These are phyloP conservation scores for Drosophila stalkeri DNA, from an alignment of 2,888 invertebrate species.

Conservation along the genomic window DNA sequence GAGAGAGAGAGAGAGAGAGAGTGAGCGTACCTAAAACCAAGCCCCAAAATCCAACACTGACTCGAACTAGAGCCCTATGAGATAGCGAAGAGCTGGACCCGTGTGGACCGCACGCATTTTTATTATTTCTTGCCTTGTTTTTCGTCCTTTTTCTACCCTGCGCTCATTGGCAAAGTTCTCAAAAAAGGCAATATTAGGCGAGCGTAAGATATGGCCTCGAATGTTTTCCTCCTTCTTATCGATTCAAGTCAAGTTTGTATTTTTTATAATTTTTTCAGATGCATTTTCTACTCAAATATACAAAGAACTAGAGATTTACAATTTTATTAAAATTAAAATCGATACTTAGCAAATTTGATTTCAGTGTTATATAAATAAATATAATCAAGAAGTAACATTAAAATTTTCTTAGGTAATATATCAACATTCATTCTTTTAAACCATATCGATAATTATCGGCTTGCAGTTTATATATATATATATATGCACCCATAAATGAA, in stretches of 20 bases:
- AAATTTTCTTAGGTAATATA: not conserved
- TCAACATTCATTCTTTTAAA: no score
- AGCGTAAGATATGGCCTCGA: not conserved
- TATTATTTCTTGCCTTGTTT: conserved; percentile 37
- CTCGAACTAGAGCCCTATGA: conserved; percentile 13
- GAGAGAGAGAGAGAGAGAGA: not conserved
- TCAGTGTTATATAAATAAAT: not conserved
- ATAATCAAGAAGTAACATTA: not conserved
- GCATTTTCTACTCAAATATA: not conserved
- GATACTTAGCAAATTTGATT: not conserved
- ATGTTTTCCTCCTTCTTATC: no score
- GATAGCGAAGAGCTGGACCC: conserved; percentile 14
- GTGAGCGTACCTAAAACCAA: not conserved
- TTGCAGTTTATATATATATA: not conserved
- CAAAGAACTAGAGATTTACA: no score
- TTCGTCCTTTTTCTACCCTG: conserved; percentile 3
- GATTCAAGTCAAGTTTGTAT: no score
- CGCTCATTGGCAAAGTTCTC: no score
- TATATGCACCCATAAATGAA: no score
- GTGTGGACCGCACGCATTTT: conserved; percentile 51
- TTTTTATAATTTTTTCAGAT: not conserved
- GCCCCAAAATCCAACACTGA: not conserved
- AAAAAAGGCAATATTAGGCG: not conserved
- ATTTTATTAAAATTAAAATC: no score
- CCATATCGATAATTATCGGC: not conserved